Conservation (phyloP, 2,888 invertebrate genomes). For the Minunthozetes semirufus region DNA sequence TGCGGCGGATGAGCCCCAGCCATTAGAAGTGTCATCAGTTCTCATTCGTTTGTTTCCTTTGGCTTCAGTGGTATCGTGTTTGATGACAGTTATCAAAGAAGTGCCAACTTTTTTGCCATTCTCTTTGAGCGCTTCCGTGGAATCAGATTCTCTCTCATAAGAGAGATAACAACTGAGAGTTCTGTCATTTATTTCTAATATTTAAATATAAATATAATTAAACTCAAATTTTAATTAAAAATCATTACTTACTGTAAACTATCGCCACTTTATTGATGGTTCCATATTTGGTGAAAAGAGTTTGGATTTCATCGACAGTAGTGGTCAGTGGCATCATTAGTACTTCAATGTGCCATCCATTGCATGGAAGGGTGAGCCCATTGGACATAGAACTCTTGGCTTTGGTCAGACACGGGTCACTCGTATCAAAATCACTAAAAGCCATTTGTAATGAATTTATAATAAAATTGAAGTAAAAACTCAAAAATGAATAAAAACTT, state of each 20-base stretch:
- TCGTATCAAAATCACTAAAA: neutral
- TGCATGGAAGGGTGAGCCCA: neutral
- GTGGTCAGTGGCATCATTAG: neutral
- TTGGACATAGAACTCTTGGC: neutral
- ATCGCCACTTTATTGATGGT: neutral
- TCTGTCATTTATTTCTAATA: neutral
- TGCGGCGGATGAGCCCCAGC: neutral
- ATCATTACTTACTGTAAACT: neutral
- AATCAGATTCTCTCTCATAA: neutral
- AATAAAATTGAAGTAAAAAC: neutral
- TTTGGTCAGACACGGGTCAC: neutral
- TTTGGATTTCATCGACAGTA: neutral
- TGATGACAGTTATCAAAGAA: neutral
- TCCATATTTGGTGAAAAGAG: conserved; percentile 11
- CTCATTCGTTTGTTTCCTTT: conserved; percentile 17
- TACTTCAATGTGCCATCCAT: conserved; percentile 14
- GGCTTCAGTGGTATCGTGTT: neutral
- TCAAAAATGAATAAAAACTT: neutral
- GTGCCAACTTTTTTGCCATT: neutral
- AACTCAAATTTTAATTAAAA: neutral
- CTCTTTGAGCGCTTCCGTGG: neutral
- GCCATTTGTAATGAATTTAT: neutral
- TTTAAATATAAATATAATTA: neutral
- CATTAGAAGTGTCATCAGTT: neutral
- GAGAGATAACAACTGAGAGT: neutral